Percentiles rank a stretch among this genome's conserved stretches.
phyloP scores from a whole-genome alignment of 2,113 vertebrate species.

The Fulica atra region DNA sequence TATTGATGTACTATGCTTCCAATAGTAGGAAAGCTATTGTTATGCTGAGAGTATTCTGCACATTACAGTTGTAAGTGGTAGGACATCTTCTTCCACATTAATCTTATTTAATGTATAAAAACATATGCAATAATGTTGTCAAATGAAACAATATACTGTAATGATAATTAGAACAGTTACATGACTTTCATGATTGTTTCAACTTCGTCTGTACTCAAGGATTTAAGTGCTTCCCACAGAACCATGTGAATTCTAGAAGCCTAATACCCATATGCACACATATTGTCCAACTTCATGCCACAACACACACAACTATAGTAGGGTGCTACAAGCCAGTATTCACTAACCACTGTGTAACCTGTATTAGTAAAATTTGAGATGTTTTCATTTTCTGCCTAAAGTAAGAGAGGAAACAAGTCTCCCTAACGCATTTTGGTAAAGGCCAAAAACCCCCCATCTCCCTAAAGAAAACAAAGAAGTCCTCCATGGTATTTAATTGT shows the following conservation, averaged over 20 bases:
- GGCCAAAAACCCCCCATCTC: neutral
- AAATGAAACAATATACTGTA: neutral
- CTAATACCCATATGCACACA: neutral
- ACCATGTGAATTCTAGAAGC: neutral
- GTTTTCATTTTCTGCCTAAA: neutral
- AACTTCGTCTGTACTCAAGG: neutral
- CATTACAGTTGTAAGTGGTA: neutral
- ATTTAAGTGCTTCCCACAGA: neutral
- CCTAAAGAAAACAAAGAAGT: neutral
- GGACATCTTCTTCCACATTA: neutral
- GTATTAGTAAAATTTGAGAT: neutral
- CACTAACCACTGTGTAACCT: neutral
- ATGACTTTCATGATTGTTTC: neutral
- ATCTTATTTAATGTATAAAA: neutral
- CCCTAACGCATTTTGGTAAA: neutral
- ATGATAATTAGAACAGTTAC: neutral
- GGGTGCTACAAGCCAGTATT: neutral
- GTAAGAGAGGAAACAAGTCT: neutral
- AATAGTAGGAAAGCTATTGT: neutral
- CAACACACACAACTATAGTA: neutral
- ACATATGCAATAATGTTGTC: neutral
- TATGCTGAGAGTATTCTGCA: neutral
- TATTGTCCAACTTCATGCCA: neutral
- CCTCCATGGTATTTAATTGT: neutral
- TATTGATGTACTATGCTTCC: neutral